phyloP scores from a whole-genome alignment of 2,888 invertebrate species.

The Diarsia mendica region DNA sequence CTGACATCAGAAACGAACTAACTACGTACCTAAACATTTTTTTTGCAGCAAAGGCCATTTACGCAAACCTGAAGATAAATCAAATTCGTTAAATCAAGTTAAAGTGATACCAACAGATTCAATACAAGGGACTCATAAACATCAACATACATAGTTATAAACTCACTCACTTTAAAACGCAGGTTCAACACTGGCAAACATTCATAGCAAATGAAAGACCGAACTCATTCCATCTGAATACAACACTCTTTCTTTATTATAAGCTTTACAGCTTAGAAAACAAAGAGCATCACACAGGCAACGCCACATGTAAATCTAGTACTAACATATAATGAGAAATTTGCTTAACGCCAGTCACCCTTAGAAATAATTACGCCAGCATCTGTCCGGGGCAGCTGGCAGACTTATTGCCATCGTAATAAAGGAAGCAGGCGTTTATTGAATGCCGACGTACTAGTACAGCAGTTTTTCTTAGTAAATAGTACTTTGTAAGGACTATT shows the following conservation, averaged over 20 bases:
- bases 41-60: background rate
- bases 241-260: constrained; percentile 23
- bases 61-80: background rate
- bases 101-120: background rate
- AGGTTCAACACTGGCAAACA: background rate
- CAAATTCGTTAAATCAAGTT: background rate
- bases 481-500: constrained; percentile 31
- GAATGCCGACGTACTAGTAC: constrained; percentile 68
- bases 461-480: constrained; percentile 62
- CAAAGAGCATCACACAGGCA: constrained; percentile 19
- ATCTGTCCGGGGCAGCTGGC: constrained; percentile 80
- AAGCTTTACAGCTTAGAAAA: constrained; percentile 19
- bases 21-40: background rate
- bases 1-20: background rate
- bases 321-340: constrained; percentile 62
- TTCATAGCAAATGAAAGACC: constrained; percentile 10
- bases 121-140: background rate
- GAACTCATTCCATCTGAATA: constrained; percentile 11
- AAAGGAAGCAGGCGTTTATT: constrained; percentile 79
- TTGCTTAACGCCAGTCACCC: constrained; percentile 67
- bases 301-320: constrained; percentile 35
- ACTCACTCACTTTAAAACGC: background rate
- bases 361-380: constrained; percentile 76
- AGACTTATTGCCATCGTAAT: constrained; percentile 76
- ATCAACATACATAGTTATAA: background rate